Percentiles rank a stretch among this genome's conserved stretches.
phyloP scores from a whole-genome alignment of 2,113 vertebrate species.

The Tonatia bakeri region DNA sequence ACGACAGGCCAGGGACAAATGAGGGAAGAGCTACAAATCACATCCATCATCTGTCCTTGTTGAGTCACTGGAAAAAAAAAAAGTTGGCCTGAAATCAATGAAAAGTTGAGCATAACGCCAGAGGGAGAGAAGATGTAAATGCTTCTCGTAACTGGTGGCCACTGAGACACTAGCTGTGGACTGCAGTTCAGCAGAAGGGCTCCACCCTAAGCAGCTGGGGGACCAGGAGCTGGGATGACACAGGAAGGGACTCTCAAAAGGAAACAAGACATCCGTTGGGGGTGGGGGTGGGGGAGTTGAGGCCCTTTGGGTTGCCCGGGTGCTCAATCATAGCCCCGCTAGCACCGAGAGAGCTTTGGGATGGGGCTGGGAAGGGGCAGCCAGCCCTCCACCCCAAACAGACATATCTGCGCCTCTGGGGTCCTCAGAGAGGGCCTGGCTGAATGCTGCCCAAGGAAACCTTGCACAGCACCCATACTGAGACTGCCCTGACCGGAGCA shows the following conservation, averaged over 20 bases:
- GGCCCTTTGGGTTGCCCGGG: neutral
- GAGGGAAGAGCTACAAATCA: neutral
- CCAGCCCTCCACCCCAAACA: neutral
- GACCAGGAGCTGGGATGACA: too few species aligned
- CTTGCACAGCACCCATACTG: neutral
- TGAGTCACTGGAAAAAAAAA: neutral
- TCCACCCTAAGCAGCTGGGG: neutral
- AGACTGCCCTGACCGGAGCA: neutral
- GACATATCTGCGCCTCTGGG: neutral
- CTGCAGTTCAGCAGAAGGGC: neutral
- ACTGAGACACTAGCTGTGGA: neutral
- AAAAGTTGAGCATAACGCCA: neutral
- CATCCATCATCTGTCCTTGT: neutral
- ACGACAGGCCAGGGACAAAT: neutral
- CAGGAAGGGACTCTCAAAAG: neutral
- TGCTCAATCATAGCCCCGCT: neutral
- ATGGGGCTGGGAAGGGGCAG: neutral
- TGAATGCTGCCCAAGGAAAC: neutral
- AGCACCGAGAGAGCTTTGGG: neutral
- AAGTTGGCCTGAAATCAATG: neutral
- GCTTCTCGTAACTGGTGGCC: neutral
- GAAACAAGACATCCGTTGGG: neutral
- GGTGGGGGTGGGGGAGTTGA: fast-evolving
- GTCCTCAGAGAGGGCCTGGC: neutral
- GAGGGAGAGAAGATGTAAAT: neutral